These are phyloP conservation scores for Rhincodon typus DNA, from an alignment of 2,797 vertebrate species.

Conservation along the genomic window DNA sequence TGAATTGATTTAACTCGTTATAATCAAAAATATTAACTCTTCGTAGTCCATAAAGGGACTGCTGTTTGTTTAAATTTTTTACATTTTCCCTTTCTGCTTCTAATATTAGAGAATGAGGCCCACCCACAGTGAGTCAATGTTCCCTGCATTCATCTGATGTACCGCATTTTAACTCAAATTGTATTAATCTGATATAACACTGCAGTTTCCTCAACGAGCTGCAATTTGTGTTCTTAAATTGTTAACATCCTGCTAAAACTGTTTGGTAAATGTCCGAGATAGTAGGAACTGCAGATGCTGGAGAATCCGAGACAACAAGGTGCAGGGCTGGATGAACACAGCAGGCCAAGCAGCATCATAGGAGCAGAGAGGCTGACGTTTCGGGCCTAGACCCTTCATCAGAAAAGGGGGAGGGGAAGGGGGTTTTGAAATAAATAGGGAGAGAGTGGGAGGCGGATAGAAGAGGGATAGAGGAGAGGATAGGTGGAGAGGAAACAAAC, in stretches of 20 bases:
- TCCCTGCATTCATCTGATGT: slow-evolving; percentile 17
- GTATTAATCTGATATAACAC: background rate
- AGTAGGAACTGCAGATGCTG: no score
- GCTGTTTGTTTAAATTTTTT: background rate
- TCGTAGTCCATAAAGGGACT: background rate
- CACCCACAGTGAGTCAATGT: background rate
- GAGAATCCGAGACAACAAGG: no score
- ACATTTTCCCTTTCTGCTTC: slow-evolving; percentile 6
- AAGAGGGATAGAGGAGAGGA: no score
- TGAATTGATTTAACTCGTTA: background rate
- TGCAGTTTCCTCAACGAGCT: background rate
- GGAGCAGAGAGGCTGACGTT: no score
- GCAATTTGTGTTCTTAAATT: background rate
- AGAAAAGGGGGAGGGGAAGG: no score
- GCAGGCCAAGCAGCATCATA: no score
- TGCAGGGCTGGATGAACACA: no score
- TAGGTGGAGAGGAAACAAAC: no score
- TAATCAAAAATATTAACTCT: background rate
- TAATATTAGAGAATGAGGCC: background rate
- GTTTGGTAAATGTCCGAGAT: background rate
- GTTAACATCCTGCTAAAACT: background rate
- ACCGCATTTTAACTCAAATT: background rate
- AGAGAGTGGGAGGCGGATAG: no score
- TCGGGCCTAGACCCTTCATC: no score
- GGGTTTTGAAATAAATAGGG: no score